Evolutionary conservation across 1,140 invertebrate species (phyloP).

Genomic region (Piezodorus guildinii): DNA sequence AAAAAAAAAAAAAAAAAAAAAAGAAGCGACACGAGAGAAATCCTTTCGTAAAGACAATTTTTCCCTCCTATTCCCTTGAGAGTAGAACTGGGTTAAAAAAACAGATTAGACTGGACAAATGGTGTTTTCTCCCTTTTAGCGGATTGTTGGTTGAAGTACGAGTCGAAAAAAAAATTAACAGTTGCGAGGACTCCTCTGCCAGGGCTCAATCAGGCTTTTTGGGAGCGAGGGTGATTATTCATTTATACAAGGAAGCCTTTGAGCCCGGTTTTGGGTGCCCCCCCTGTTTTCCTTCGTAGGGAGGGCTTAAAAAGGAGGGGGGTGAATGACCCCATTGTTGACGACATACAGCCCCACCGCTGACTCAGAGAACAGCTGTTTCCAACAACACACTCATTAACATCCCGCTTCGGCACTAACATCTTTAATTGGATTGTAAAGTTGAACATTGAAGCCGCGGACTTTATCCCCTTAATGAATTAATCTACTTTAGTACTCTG

Average conservation of each 20-base stretch:
- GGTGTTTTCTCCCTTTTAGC: constrained; percentile 13
- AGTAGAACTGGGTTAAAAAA: not conserved
- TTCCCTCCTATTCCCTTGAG: no score
- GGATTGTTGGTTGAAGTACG: constrained; percentile 10
- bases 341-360: not conserved
- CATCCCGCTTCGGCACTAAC: no score
- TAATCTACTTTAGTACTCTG: no score
- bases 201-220: constrained; percentile 3
- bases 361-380: constrained; percentile 11
- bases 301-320: not conserved
- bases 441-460: no score
- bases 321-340: constrained; percentile 10
- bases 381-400: not conserved
- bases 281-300: not conserved
- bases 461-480: no score
- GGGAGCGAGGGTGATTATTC: not conserved
- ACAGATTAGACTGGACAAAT: constrained; percentile 13
- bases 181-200: not conserved
- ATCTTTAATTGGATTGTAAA: no score
- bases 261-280: not conserved
- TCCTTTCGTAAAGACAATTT: no score
- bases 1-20: constrained; percentile 1
- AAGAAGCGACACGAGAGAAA: no score
- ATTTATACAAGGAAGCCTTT: constrained; percentile 9
- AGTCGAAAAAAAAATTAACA: not conserved